Conservation (phyloP, 2,888 invertebrate species). For the Stenchaetothrips biformis region DNA sequence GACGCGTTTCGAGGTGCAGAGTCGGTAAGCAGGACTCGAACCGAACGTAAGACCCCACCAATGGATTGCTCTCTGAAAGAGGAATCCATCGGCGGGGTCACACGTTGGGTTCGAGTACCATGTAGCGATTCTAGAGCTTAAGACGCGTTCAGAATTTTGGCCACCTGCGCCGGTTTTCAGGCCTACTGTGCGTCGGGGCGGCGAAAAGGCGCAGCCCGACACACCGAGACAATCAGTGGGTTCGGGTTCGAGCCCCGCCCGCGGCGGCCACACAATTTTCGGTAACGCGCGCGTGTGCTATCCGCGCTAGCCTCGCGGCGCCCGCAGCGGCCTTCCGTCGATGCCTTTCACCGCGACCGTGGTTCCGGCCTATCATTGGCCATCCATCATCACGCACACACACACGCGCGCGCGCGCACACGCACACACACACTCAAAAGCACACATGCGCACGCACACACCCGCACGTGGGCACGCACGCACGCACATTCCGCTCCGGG, state of each 20-base stretch:
- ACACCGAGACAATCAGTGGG: neutral
- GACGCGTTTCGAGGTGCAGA: no score
- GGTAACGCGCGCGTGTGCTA: no score
- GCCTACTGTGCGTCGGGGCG: no score
- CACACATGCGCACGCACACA: constrained; percentile 2
- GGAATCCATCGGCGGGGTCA: no score
- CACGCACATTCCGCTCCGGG: neutral
- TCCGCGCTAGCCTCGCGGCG: neutral
- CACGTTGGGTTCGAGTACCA: no score
- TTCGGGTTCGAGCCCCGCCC: neutral
- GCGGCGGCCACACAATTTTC: neutral
- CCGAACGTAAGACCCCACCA: no score
- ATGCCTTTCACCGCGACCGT: neutral
- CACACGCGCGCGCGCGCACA: neutral
- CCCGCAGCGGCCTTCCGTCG: neutral
- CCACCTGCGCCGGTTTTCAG: no score
- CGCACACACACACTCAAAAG: neutral
- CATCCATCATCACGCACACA: neutral
- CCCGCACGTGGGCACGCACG: neutral
- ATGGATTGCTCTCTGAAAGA: no score
- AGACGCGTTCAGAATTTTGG: no score
- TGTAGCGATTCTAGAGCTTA: no score
- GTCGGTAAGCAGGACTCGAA: no score
- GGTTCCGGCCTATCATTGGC: neutral
- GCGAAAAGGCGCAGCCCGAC: no score